A percentile compares a stretch with the other conserved stretches of the same genome.
These are phyloP conservation scores for Mormyrus iriodes DNA, from an alignment of 2,113 vertebrate genomes.

Conservation along the genomic window DNA sequence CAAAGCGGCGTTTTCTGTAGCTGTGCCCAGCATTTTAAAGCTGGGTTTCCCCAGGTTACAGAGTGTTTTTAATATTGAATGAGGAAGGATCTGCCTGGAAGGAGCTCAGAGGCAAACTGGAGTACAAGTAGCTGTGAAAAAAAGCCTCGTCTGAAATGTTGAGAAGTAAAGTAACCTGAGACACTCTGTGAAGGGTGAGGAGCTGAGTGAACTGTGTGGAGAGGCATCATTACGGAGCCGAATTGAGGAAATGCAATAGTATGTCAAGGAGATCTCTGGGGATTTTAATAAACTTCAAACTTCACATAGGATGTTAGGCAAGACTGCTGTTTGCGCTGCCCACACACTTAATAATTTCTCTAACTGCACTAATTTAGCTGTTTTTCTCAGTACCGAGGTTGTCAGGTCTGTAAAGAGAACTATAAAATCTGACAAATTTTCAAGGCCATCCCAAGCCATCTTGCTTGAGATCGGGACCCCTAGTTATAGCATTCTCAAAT, in stretches of 20 bases:
- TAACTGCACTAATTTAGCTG: not conserved
- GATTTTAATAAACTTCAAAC: not conserved
- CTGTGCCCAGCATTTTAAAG: not conserved
- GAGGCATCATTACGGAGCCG: not conserved
- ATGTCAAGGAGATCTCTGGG: not conserved
- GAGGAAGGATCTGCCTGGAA: not conserved
- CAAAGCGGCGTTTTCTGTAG: constrained; percentile 14
- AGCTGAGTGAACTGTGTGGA: not conserved
- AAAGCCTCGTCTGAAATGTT: not conserved
- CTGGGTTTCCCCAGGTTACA: not conserved
- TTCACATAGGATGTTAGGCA: not conserved
- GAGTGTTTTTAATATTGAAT: not conserved
- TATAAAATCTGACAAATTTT: not conserved
- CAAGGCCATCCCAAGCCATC: not conserved
- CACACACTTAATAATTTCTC: not conserved
- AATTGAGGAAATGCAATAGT: not conserved
- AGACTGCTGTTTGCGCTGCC: not conserved
- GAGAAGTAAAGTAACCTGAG: not conserved
- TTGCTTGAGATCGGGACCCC: not conserved
- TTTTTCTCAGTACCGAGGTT: not conserved
- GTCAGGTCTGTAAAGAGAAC: not conserved
- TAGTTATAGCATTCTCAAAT: not conserved
- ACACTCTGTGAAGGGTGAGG: not conserved
- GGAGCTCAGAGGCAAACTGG: not conserved
- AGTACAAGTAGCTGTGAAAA: not conserved